A percentile compares a stretch with the other conserved stretches of the same genome.
phyloP scores from a whole-genome alignment of 2,797 vertebrate species.

The Borostomias antarcticus region DNA sequence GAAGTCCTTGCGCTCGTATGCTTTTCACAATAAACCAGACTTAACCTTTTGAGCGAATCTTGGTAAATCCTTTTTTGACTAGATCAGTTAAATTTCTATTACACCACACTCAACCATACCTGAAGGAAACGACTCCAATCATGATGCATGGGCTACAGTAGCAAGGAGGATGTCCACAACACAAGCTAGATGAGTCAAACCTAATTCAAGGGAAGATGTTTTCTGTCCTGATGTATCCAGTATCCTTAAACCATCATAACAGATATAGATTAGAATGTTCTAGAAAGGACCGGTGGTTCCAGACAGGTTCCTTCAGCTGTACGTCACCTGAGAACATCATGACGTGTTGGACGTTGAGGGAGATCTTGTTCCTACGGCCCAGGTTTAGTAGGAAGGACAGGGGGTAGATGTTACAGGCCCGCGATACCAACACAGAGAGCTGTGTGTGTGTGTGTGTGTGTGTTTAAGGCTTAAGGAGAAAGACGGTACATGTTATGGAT shows the following conservation, averaged over 20 bases:
- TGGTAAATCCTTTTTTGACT: no score
- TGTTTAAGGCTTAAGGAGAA: slow-evolving; percentile 71
- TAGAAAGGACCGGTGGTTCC: no score
- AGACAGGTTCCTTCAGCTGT: no score
- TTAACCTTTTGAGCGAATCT: no score
- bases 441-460: slow-evolving; percentile 54
- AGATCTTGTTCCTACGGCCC: slow-evolving; percentile 79
- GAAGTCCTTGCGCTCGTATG: no score
- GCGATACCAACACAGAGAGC: slow-evolving; percentile 81
- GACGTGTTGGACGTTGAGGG: slow-evolving; percentile 82
- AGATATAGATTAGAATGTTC: not conserved
- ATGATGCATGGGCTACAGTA: not conserved
- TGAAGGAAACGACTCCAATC: not conserved
- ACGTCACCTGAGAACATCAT: slow-evolving; percentile 86
- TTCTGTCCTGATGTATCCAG: not conserved
- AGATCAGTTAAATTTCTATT: no score
- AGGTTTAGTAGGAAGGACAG: slow-evolving; percentile 84
- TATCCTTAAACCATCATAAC: not conserved
- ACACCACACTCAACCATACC: no score
- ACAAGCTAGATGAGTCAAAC: not conserved
- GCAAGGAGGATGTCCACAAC: not conserved
- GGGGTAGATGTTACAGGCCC: slow-evolving; percentile 85
- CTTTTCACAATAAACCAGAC: no score
- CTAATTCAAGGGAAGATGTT: not conserved
- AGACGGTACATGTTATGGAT: slow-evolving; percentile 6